These are phyloP conservation scores for Antheraea assamensis DNA, from an alignment of 2,888 invertebrate genomes.

Conservation along the genomic window DNA sequence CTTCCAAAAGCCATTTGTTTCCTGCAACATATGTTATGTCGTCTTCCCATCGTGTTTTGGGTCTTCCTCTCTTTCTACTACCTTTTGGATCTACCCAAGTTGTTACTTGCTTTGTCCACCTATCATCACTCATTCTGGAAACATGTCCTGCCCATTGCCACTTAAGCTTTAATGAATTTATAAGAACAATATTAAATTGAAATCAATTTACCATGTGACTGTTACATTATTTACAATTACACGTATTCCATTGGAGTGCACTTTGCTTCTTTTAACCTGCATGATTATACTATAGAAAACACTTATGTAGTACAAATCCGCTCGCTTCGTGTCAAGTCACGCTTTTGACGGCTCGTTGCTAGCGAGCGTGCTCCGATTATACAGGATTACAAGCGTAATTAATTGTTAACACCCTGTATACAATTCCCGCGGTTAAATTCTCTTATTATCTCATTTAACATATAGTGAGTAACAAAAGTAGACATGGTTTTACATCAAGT, in stretches of 20 bases:
- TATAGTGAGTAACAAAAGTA: background rate
- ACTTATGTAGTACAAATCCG: background rate
- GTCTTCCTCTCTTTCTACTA: no score
- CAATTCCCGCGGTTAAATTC: constrained; percentile 10
- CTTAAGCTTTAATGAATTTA: no score
- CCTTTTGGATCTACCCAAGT: no score
- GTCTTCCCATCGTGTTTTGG: no score
- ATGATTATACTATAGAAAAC: background rate
- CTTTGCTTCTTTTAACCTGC: background rate
- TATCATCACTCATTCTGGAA: no score
- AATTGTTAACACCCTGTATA: constrained; percentile 30
- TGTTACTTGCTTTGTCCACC: no score
- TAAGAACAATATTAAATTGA: no score
- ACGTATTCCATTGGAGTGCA: background rate
- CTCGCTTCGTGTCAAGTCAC: background rate
- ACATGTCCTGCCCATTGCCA: no score
- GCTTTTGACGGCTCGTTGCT: background rate
- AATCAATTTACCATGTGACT: no score
- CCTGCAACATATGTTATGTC: no score
- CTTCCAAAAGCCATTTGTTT: no score
- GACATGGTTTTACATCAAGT: background rate
- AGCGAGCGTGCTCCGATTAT: constrained; percentile 27
- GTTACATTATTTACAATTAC: no score
- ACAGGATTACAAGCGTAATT: constrained; percentile 40
- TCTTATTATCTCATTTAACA: background rate